Evolutionary conservation across 2,797 vertebrate genomes (phyloP).

Genomic region (Lepilemur septentrionalis): DNA sequence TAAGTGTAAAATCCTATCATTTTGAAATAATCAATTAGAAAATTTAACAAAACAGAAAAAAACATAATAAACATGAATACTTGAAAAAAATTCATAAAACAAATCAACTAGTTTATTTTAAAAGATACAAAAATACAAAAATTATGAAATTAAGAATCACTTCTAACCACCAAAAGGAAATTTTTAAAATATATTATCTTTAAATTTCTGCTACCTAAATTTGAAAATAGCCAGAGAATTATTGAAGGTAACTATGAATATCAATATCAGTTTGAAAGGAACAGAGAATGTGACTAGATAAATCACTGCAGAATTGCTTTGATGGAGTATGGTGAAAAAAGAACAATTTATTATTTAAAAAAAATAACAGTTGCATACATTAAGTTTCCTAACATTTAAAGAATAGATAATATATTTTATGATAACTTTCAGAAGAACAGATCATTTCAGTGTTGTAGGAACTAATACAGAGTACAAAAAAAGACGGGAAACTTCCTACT

Average conservation of each 20-base stretch:
- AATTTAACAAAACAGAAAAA: conserved; percentile 16
- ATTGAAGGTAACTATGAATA: not conserved
- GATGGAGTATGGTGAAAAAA: not conserved
- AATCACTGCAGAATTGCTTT: not conserved
- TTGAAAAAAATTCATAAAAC: not conserved
- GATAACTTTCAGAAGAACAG: not conserved
- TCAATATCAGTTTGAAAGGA: not conserved
- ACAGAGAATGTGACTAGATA: not conserved
- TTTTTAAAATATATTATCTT: not conserved
- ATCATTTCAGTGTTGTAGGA: not conserved
- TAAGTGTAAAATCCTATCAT: not conserved
- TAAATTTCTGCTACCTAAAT: not conserved
- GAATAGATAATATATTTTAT: not conserved
- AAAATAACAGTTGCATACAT: not conserved
- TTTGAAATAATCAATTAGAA: not conserved
- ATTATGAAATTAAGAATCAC: not conserved
- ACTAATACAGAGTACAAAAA: not conserved
- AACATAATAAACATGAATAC: not conserved
- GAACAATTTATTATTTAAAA: not conserved
- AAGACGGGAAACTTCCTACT: not conserved
- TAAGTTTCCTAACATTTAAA: conserved; percentile 17
- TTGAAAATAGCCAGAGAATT: conserved; percentile 24
- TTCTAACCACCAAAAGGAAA: not conserved
- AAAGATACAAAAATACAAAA: conserved; percentile 4
- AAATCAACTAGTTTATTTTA: not conserved